A percentile compares a stretch with the other conserved stretches of the same genome.
Evolutionary conservation across 2,797 vertebrate species (phyloP).

Genomic region (Lycodopsis pacificus): DNA sequence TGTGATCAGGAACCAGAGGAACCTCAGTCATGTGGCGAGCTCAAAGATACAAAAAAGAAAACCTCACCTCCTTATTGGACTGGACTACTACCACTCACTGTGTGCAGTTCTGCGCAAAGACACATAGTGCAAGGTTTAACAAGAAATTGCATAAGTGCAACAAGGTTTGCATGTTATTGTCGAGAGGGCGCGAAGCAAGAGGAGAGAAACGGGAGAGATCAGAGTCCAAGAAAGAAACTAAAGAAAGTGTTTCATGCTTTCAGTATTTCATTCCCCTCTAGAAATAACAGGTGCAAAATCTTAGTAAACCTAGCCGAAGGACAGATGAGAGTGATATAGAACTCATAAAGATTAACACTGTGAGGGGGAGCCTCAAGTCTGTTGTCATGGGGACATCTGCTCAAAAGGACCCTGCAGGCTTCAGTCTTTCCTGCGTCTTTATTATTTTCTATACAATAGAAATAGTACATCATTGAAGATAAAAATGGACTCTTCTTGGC

Average conservation of each 20-base stretch:
- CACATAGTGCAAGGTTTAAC: slow-evolving; percentile 80
- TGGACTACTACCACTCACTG: slow-evolving; percentile 56
- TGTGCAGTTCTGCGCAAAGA: slow-evolving; percentile 65
- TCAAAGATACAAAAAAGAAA: slow-evolving; percentile 59
- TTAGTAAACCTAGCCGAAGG: slow-evolving; percentile 81
- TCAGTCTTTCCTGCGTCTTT: slow-evolving; percentile 80
- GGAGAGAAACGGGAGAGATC: slow-evolving; percentile 51
- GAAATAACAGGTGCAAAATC: slow-evolving; percentile 84
- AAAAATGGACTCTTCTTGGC: slow-evolving; percentile 81
- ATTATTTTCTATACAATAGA: slow-evolving; percentile 88
- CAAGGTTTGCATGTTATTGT: slow-evolving; percentile 80
- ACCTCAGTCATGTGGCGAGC: slow-evolving; percentile 57
- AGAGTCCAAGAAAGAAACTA: slow-evolving; percentile 69
- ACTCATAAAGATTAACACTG: slow-evolving; percentile 81
- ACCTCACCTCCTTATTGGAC: slow-evolving; percentile 50
- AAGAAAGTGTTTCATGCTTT: slow-evolving; percentile 77
- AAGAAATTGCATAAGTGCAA: slow-evolving; percentile 82
- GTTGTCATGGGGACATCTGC: slow-evolving; percentile 84
- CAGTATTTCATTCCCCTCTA: slow-evolving; percentile 76
- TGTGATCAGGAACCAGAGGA: slow-evolving; percentile 71
- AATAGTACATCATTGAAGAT: slow-evolving; percentile 84
- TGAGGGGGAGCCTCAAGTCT: slow-evolving; percentile 80
- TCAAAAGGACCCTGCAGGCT: slow-evolving; percentile 74
- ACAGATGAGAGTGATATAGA: slow-evolving; percentile 80
- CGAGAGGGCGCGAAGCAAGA: slow-evolving; percentile 75